Evolutionary conservation across 2,797 vertebrate genomes (phyloP).

Genomic region (Chiroxiphia lanceolata): DNA sequence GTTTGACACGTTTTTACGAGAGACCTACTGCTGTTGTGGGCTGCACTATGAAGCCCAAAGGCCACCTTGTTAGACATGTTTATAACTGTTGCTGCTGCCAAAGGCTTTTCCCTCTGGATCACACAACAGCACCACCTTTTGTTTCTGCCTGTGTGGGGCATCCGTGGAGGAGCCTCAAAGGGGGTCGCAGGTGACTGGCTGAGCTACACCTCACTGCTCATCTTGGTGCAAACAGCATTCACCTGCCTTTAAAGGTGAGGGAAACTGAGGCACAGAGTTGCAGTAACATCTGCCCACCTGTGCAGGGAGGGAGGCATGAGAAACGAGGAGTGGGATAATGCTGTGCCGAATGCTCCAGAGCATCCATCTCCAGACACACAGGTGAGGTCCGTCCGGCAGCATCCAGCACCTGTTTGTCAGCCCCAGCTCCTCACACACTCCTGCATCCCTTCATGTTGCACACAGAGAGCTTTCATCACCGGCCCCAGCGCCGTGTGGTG

Average conservation of each 20-base stretch:
- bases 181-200: neutral
- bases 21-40: neutral
- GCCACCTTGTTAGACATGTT: neutral
- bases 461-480: rapidly evolving
- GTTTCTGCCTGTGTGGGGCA: neutral
- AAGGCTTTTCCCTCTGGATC: neutral
- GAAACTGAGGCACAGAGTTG: neutral
- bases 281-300: rapidly evolving
- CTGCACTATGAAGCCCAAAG: neutral
- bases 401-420: neutral
- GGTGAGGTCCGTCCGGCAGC: neutral
- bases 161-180: neutral
- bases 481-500: rapidly evolving
- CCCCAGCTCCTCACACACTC: rapidly evolving
- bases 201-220: neutral
- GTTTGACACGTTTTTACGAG: neutral
- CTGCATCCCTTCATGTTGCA: neutral
- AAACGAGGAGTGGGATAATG: neutral
- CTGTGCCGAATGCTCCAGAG: neutral
- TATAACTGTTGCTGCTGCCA: neutral
- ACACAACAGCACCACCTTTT: neutral
- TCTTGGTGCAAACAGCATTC: neutral
- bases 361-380: rapidly evolving
- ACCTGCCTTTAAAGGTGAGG: neutral
- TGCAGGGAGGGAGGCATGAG: neutral